phyloP scores from a whole-genome alignment of 2,888 invertebrate species.

The Campoplex nolae region DNA sequence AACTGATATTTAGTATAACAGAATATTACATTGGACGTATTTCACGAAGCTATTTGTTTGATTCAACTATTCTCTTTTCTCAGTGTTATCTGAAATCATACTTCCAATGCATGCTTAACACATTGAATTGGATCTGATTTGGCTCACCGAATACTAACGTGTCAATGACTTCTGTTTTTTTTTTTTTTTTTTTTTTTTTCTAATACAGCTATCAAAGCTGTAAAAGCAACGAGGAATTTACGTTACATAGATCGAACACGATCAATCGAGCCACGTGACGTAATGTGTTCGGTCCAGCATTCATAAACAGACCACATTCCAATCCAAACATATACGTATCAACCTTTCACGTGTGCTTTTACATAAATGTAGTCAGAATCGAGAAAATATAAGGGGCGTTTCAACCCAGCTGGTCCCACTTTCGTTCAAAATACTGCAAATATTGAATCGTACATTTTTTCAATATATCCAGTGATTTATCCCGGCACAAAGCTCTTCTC shows the following conservation, averaged over 20 bases:
- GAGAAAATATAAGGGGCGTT: not conserved
- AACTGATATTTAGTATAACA: no score
- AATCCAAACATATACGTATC: slow-evolving; percentile 33
- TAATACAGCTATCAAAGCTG: not conserved
- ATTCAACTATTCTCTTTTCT: not conserved
- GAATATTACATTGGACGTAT: no score
- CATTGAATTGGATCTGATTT: not conserved
- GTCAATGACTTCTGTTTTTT: not conserved
- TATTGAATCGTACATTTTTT: no score
- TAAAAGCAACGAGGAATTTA: slow-evolving; percentile 2
- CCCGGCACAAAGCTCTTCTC: no score
- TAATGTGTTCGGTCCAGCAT: slow-evolving; percentile 66
- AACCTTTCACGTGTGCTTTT: slow-evolving; percentile 62
- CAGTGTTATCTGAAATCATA: not conserved
- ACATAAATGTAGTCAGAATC: slow-evolving; percentile 1
- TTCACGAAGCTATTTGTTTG: no score
- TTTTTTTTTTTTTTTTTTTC: not conserved
- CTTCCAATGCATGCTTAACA: not conserved
- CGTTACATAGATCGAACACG: not conserved
- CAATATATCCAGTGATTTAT: no score
- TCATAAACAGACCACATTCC: slow-evolving; percentile 80
- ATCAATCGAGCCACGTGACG: slow-evolving; percentile 34
- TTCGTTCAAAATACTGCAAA: not conserved
- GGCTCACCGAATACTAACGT: not conserved
- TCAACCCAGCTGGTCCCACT: not conserved